phyloP scores from a whole-genome alignment of 2,888 invertebrate species.

The Leucophora obtusa region DNA sequence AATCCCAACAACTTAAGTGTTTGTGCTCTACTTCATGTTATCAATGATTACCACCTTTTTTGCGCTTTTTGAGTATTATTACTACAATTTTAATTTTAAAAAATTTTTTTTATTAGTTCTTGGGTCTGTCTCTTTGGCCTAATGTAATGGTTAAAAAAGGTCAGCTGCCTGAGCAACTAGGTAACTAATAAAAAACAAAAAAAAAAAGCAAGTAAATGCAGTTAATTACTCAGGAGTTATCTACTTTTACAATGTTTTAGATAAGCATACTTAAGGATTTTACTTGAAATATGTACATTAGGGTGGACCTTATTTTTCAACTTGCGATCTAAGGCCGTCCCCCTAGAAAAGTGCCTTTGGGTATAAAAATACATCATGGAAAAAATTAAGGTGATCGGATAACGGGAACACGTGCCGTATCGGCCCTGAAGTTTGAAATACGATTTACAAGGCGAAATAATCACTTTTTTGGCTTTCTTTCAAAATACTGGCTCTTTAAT shows the following conservation, averaged over 20 bases:
- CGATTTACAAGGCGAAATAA: too few species aligned
- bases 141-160: slow-evolving; percentile 27
- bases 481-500: too few species aligned
- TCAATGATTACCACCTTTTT: slow-evolving; percentile 48
- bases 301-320: too few species aligned
- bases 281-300: slow-evolving; percentile 33
- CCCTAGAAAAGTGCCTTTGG: too few species aligned
- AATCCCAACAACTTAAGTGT: slow-evolving; percentile 34
- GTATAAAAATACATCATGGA: too few species aligned
- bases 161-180: slow-evolving; percentile 10
- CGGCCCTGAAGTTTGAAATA: too few species aligned
- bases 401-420: too few species aligned
- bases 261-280: slow-evolving; percentile 59
- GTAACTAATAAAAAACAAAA: slow-evolving; percentile 19
- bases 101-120: slow-evolving; percentile 30
- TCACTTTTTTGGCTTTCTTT: too few species aligned
- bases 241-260: slow-evolving; percentile 53
- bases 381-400: too few species aligned
- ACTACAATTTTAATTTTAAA: neutral
- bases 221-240: slow-evolving; percentile 58
- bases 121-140: slow-evolving; percentile 1
- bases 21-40: slow-evolving; percentile 44
- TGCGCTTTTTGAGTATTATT: slow-evolving; percentile 29
- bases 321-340: too few species aligned
- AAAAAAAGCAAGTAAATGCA: slow-evolving; percentile 36